These are phyloP conservation scores for Artibeus jamaicensis DNA, from an alignment of 2,797 vertebrate species.

Conservation along the genomic window DNA sequence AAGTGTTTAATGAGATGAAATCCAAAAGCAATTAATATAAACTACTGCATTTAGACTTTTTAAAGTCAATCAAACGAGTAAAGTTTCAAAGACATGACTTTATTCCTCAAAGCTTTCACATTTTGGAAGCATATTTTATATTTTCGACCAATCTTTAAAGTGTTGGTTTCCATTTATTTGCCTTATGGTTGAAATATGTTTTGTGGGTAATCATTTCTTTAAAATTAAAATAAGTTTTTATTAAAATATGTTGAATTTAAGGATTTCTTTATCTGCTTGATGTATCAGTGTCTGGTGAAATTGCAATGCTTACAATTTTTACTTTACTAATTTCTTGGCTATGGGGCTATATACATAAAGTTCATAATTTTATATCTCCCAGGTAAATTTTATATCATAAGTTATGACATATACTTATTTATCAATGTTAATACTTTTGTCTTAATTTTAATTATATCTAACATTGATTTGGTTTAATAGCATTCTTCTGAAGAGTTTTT, in stretches of 20 bases:
- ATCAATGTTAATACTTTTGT: background rate
- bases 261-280: background rate
- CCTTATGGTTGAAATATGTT: background rate
- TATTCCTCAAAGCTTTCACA: background rate
- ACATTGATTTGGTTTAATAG: background rate
- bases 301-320: background rate
- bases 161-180: background rate
- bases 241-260: background rate
- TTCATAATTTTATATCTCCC: background rate
- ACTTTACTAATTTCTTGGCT: background rate
- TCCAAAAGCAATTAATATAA: background rate
- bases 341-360: background rate
- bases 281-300: background rate
- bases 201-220: background rate
- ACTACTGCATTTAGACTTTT: slow-evolving; percentile 1
- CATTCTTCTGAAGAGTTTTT: background rate
- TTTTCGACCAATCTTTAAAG: slow-evolving; percentile 33
- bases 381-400: background rate
- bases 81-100: background rate
- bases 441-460: slow-evolving; percentile 7
- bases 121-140: background rate
- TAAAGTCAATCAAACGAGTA: background rate
- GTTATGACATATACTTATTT: background rate
- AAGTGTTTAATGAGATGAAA: slow-evolving; percentile 15
- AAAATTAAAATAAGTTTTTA: background rate